Base-by-base conservation (phyloP, 2,888 invertebrate species). In the Linyphia triangularis region DNA sequence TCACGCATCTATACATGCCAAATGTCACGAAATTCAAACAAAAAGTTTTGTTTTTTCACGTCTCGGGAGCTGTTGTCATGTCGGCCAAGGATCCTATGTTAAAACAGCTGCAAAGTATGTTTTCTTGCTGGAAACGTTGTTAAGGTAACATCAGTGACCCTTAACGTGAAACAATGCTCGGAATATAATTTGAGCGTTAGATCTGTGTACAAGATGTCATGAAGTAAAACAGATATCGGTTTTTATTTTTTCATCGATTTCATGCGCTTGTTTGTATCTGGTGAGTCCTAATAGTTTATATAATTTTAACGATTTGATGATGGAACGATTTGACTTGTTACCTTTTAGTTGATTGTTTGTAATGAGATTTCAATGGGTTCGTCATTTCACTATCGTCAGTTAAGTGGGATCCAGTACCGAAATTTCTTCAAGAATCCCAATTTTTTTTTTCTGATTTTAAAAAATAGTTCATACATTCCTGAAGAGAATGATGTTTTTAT, bases 41-140 rank as follows among this genome's bases (percentile, higher is more conserved):
- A 67, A 37, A 77, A n/a, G 24, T 77, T 63, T 9, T 77, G 61
- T 63, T 40, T 43, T 63, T 63, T 1, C 26, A 37, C 63, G 77
- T 77, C 63, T 77, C 63, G 63, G 37, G 37, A 28, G 61, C 77
- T 63, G 40, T 40, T 40, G 63, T 77, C 77, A 77, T 63, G 77
- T 57, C 33, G 16, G 69, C 22, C 69, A 51, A 69, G 69, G 33
- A 19, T 59, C 24, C 30, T 24, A 28, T 57, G 81, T 81, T 69
- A 69, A 69, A 69, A 65, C 81, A 81, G 81, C 81, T 81, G 81
- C 65, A 19, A 43, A 43, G n/a, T 28, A 33, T 30, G 57, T 81
- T 40, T 33, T 33, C 57, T 69, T 57, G n/a, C 51, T 16, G 51
- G n/a, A n/a, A 51, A n/a, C 16, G 81, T 81, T 69, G 81, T 81